Percentiles rank a stretch among this genome's conserved stretches.
Evolutionary conservation across 2,888 invertebrate species (phyloP).

Genomic region (Cryptocheilus praepositus): DNA sequence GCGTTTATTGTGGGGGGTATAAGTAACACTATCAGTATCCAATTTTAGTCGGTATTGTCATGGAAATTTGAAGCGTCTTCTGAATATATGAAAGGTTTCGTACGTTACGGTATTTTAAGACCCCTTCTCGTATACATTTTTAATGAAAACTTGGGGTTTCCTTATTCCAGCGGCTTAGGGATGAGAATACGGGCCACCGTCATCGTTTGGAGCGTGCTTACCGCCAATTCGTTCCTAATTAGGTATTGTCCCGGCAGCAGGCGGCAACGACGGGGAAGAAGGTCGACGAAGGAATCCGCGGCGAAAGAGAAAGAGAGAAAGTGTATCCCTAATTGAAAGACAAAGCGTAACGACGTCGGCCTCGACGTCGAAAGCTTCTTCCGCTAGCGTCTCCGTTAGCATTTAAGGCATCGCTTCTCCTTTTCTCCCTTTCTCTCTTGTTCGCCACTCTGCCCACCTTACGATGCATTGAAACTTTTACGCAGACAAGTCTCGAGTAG

Average conservation of each 20-base stretch:
- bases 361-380: slow-evolving; percentile 30
- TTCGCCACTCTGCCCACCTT: slow-evolving; percentile 2
- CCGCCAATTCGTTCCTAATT: slow-evolving; percentile 33
- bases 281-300: background rate
- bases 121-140: too few relatives aligned
- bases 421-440: slow-evolving; percentile 8
- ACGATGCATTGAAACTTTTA: slow-evolving; percentile 40
- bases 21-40: too few relatives aligned
- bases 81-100: too few relatives aligned
- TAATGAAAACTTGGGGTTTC: too few relatives aligned
- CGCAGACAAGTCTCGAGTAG: slow-evolving; percentile 53
- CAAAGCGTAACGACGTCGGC: slow-evolving; percentile 20
- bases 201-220: slow-evolving; percentile 6
- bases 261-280: slow-evolving; percentile 4
- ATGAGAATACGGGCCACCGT: too few relatives aligned
- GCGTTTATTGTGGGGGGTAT: too few relatives aligned
- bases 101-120: too few relatives aligned
- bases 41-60: too few relatives aligned
- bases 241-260: slow-evolving; percentile 25
- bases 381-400: slow-evolving; percentile 22
- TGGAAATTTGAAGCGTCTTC: too few relatives aligned
- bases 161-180: too few relatives aligned
- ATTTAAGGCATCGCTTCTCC: slow-evolving; percentile 31
- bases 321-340: slow-evolving; percentile 31
- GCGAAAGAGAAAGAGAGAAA: slow-evolving; percentile 1